These are phyloP conservation scores for Morphnarchus princeps DNA, from an alignment of 2,113 vertebrate species.

Conservation along the genomic window DNA sequence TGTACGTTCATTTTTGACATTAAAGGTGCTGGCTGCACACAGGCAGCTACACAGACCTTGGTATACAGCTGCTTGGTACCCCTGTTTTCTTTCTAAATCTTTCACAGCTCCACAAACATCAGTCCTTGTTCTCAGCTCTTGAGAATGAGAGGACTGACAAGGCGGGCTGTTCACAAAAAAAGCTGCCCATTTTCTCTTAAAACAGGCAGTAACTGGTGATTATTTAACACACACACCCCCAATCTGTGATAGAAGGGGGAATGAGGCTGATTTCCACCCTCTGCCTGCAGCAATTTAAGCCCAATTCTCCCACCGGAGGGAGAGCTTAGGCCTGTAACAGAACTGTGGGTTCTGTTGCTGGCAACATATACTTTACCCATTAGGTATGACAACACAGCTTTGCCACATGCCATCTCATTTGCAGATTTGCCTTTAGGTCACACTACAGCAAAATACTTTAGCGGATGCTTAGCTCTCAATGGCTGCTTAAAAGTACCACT, in stretches of 20 bases:
- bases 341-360: background rate
- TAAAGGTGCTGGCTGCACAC: background rate
- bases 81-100: background rate
- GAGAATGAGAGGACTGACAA: background rate
- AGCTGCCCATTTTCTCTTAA: background rate
- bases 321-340: background rate
- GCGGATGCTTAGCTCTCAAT: background rate
- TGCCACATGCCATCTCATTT: background rate
- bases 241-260: background rate
- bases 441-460: background rate
- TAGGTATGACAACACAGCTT: background rate
- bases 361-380: background rate
- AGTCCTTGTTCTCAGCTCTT: background rate
- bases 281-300: background rate
- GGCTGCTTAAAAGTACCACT: background rate
- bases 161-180: background rate
- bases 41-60: background rate
- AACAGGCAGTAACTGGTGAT: background rate
- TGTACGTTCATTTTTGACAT: background rate
- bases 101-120: background rate
- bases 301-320: background rate
- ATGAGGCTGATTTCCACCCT: background rate
- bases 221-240: background rate
- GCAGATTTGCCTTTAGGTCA: background rate
- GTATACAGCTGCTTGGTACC: background rate